Conservation (phyloP, 2,113 vertebrate genomes). For the Alethe diademata region DNA sequence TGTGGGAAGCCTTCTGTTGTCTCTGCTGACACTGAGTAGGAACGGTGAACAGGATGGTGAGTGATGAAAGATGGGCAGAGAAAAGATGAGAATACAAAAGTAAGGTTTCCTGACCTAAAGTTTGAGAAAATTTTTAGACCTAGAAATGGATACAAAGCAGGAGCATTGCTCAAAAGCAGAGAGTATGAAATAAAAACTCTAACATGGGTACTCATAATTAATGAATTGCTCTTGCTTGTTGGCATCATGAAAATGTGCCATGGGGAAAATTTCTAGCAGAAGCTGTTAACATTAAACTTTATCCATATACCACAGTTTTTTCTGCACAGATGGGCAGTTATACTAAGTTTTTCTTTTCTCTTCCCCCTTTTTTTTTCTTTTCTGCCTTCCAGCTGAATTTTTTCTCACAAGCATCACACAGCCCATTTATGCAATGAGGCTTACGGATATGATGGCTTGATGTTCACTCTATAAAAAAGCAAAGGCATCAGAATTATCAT, state of each 20-base stretch:
- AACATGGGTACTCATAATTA: neutral
- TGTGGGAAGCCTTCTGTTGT: neutral
- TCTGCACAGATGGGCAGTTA: neutral
- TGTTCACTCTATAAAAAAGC: neutral
- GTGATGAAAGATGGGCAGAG: neutral
- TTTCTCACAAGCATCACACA: neutral
- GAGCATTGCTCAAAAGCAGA: rapidly evolving
- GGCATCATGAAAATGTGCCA: neutral
- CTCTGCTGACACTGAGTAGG: neutral
- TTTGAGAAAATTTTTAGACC: neutral
- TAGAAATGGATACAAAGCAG: neutral
- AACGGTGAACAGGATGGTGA: neutral
- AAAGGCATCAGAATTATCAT: neutral
- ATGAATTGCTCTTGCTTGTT: neutral
- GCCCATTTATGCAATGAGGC: neutral
- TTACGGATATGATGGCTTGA: neutral
- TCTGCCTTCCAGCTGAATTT: neutral
- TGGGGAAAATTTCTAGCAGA: neutral
- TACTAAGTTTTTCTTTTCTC: neutral
- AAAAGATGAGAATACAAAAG: neutral
- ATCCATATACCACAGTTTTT: neutral
- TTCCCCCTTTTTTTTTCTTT: rapidly evolving
- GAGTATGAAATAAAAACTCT: neutral
- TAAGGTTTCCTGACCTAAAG: neutral
- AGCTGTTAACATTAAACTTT: neutral